Conservation (phyloP, 2,113 vertebrate species). For the Osmerus eperlanus region DNA sequence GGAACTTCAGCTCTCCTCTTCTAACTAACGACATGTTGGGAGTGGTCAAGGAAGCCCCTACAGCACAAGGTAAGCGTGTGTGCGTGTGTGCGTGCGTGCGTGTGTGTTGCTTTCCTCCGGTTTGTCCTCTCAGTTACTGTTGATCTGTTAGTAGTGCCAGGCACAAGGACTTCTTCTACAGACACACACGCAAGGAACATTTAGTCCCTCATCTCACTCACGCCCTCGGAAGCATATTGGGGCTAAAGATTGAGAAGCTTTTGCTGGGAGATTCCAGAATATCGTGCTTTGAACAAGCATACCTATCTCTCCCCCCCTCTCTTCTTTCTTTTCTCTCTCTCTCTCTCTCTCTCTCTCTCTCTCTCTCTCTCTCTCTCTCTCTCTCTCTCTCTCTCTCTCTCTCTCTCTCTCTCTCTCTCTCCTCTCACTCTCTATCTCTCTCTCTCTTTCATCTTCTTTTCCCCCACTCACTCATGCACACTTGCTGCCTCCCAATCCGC, state of each 20-base stretch:
- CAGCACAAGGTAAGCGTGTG: slow-evolving; percentile 65
- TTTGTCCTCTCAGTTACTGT: not conserved
- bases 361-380: not conserved
- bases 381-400: not conserved
- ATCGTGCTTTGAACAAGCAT: not conserved
- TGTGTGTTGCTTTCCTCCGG: not conserved
- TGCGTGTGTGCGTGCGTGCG: not conserved
- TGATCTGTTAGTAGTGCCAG: not conserved
- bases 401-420: not conserved
- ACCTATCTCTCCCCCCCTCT: not conserved
- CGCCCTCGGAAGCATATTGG: not conserved
- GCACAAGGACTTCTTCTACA: not conserved
- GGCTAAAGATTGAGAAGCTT: not conserved
- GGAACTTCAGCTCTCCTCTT: slow-evolving; percentile 89
- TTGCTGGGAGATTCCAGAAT: not conserved
- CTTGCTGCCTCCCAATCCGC: too few relatives aligned
- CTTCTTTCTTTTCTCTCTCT: not conserved
- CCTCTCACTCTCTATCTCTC: too few relatives aligned
- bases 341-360: not conserved
- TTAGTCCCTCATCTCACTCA: not conserved
- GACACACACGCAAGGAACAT: not conserved
- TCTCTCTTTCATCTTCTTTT: too few relatives aligned
- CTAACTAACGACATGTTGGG: slow-evolving; percentile 75
- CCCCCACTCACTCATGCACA: not conserved
- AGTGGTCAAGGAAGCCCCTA: slow-evolving; percentile 72